phyloP scores from a whole-genome alignment of 2,888 invertebrate genomes.

The Meteorus cinctellus region DNA sequence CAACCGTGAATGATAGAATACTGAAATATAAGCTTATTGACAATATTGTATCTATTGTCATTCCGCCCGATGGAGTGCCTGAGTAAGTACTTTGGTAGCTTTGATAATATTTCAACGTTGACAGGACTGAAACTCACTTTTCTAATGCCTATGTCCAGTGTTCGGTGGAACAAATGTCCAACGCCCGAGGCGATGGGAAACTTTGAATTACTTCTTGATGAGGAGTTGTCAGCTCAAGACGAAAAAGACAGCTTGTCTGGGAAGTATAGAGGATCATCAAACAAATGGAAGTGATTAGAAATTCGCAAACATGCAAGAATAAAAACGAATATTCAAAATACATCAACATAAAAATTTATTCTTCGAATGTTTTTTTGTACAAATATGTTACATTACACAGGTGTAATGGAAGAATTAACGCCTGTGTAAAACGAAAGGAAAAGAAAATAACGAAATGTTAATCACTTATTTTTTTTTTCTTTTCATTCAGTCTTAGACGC shows the following conservation, averaged over 20 bases:
- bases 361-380: constrained; percentile 60
- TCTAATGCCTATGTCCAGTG: constrained; percentile 72
- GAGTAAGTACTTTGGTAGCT: constrained; percentile 77
- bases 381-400: constrained; percentile 67
- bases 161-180: constrained; percentile 90
- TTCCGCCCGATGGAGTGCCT: constrained; percentile 91
- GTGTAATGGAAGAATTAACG: constrained; percentile 56
- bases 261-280: constrained; percentile 61
- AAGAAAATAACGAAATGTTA: constrained; percentile 60
- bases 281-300: constrained; percentile 65
- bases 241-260: constrained; percentile 73
- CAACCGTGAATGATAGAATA: constrained; percentile 94
- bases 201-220: constrained; percentile 89
- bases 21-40: constrained; percentile 95
- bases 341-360: constrained; percentile 61
- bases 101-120: background rate
- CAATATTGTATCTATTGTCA: constrained; percentile 91
- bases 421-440: constrained; percentile 53
- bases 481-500: constrained; percentile 65
- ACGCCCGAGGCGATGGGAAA: constrained; percentile 84
- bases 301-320: constrained; percentile 18
- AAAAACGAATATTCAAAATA: constrained; percentile 51
- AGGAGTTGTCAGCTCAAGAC: constrained; percentile 83
- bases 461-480: constrained; percentile 1
- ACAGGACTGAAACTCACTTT: background rate